phyloP scores from a whole-genome alignment of 2,113 vertebrate species.

The Pyxicephalus adspersus region DNA sequence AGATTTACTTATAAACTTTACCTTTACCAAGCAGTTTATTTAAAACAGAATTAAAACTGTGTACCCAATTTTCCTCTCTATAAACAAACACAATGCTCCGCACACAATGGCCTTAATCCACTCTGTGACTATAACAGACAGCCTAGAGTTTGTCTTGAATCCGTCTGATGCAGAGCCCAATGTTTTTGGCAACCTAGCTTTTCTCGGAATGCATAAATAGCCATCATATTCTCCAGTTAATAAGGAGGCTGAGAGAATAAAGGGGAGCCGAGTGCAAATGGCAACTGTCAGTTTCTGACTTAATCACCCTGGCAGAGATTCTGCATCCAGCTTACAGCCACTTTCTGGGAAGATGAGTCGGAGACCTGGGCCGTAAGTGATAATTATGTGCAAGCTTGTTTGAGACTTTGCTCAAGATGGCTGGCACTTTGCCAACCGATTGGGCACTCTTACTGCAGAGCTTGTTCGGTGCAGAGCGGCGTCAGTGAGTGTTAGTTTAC shows the following conservation, averaged over 20 bases:
- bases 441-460: no score
- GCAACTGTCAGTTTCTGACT: constrained; percentile 63
- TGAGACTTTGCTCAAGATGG: constrained; percentile 23
- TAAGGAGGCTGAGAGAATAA: constrained; percentile 60
- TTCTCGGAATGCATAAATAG: constrained; percentile 52
- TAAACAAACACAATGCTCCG: not conserved
- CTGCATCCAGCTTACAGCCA: constrained; percentile 57
- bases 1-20: not conserved
- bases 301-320: constrained; percentile 61
- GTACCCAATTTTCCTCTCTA: no score
- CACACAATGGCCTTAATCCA: constrained; percentile 55
- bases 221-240: constrained; percentile 61
- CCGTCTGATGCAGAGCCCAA: constrained; percentile 56
- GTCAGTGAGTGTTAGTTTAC: no score
- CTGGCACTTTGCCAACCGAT: constrained; percentile 10
- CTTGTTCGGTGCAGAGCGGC: no score
- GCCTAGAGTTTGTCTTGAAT: constrained; percentile 42
- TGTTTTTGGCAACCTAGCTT: constrained; percentile 60
- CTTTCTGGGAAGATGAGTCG: constrained; percentile 61
- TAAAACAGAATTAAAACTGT: no score
- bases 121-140: constrained; percentile 46
- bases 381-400: constrained; percentile 51
- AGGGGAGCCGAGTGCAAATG: constrained; percentile 61
- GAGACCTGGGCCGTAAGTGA: constrained; percentile 54
- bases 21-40: not conserved